A percentile compares a stretch with the other conserved stretches of the same genome.
phyloP scores from a whole-genome alignment of 2,797 vertebrate genomes.

The Leucoraja ocellata region DNA sequence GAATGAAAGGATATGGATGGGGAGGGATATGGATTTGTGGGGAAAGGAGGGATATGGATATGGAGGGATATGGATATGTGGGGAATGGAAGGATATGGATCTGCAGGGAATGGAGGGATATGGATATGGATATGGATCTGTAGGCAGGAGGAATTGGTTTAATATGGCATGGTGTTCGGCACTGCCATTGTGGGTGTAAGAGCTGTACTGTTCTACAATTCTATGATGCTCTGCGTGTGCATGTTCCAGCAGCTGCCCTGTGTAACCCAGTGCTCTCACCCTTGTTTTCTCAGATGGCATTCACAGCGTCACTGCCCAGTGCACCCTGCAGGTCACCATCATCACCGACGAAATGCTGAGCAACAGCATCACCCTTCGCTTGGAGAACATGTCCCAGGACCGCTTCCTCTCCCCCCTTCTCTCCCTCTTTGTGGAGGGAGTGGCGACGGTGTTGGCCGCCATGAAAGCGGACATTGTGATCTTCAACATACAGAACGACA shows the following conservation, averaged over 20 bases:
- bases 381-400: slow-evolving; percentile 86
- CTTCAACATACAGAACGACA: slow-evolving; percentile 88
- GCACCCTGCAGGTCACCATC: slow-evolving; percentile 82
- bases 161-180: too few relatives aligned
- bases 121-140: too few relatives aligned
- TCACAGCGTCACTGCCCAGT: slow-evolving; percentile 81
- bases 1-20: too few relatives aligned
- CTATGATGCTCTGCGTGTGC: too few relatives aligned
- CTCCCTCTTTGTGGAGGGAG: slow-evolving; percentile 79
- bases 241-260: background rate
- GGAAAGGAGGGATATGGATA: too few relatives aligned
- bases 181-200: too few relatives aligned
- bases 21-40: too few relatives aligned
- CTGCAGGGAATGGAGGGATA: too few relatives aligned
- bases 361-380: slow-evolving; percentile 85
- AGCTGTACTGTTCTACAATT: too few relatives aligned
- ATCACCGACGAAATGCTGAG: slow-evolving; percentile 93
- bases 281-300: slow-evolving; percentile 69
- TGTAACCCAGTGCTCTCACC: background rate
- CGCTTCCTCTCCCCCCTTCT: slow-evolving; percentile 84
- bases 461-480: slow-evolving; percentile 75
- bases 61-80: too few relatives aligned
- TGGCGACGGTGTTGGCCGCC: slow-evolving; percentile 75
- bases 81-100: too few relatives aligned
- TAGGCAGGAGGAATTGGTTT: too few relatives aligned